Base-by-base conservation (phyloP, 2,113 vertebrate species). In the Lethenteron camtschaticum region DNA sequence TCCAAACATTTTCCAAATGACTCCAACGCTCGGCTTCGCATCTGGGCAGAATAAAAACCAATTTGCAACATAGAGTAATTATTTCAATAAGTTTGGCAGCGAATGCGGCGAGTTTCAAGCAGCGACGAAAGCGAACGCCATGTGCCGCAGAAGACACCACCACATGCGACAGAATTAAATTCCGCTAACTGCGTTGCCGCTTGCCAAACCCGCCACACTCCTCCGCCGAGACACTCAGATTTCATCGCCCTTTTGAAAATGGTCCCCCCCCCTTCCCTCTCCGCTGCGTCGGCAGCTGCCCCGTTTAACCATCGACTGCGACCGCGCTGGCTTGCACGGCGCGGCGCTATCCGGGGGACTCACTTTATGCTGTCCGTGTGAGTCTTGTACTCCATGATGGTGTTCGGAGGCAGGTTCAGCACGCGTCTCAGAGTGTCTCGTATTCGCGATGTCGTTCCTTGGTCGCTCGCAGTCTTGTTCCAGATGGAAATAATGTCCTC, bases 311-410 rank as follows among this genome's bases (percentile, higher is more conserved):
- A 70, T 58, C 69, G 72, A 58, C 59, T 69, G 55, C 56, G 66
- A 71, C 74, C 71, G 70, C 72, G 70, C 58, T 76, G 41, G 41
- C 41, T 41, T 7, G 41, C 57, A 73, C 75, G 78, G 77, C 72
- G 69, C 76, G 74, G 71, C 4, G 0, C 70, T 9, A 16, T 56
- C 59, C 75, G 69, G 74, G 16, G 63, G 74, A 86, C 84, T 55
- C 83, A 86, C 84, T 86, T 86, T 81, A 85, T 86, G 79, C 84
- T 86, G 14, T 86, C 84, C 4, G 84, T 86, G 81, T 86, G 84
- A 55, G 84, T 86, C 79, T 86, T 86, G 72, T 86, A 86, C 58
- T 86, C 84, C 84, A 85, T 86, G 74, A 86, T 83, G 78, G 84
- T 86, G 78, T 86, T 86, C 77, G 84, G 84, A 80, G 84, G 84